Conservation (phyloP, 1,140 invertebrate genomes). For the Listronotus oregonensis region DNA sequence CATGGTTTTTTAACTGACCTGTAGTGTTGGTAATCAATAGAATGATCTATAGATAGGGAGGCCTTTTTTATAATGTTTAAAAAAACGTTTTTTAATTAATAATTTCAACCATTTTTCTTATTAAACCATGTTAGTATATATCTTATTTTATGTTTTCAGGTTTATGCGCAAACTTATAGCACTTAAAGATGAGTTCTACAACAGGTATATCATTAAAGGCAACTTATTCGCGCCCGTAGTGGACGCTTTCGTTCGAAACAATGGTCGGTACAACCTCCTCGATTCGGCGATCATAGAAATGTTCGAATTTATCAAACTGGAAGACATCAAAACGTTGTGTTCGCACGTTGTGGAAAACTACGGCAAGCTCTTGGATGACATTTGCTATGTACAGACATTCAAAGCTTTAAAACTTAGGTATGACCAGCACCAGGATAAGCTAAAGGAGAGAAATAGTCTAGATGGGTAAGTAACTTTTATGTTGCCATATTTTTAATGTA, state of each 20-base stretch:
- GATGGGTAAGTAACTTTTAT: constrained; percentile 64
- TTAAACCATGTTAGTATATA: no score
- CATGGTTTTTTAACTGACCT: no score
- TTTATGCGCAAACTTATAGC: constrained; percentile 97
- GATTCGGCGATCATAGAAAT: constrained; percentile 99
- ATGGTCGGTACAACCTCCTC: constrained; percentile 94
- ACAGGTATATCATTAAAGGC: constrained; percentile 92
- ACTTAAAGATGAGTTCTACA: constrained; percentile 98
- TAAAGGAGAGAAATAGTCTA: constrained; percentile 77
- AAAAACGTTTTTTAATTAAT: no score
- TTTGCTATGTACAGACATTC: constrained; percentile 97
- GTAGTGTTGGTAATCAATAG: no score
- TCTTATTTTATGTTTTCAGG: constrained; percentile 54
- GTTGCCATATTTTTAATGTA: constrained; percentile 1
- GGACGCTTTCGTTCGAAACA: constrained; percentile 94
- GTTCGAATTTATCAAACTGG: constrained; percentile 98
- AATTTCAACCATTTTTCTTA: no score
- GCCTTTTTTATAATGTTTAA: no score
- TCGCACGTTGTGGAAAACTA: constrained; percentile 94
- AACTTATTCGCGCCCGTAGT: constrained; percentile 95
- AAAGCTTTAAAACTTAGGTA: constrained; percentile 89
- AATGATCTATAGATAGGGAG: no score
- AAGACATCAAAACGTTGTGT: constrained; percentile 95
- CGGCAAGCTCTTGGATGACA: constrained; percentile 88
- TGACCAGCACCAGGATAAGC: constrained; percentile 91